Conservation (phyloP, 1,140 invertebrate species). For the Eueides isabella region DNA sequence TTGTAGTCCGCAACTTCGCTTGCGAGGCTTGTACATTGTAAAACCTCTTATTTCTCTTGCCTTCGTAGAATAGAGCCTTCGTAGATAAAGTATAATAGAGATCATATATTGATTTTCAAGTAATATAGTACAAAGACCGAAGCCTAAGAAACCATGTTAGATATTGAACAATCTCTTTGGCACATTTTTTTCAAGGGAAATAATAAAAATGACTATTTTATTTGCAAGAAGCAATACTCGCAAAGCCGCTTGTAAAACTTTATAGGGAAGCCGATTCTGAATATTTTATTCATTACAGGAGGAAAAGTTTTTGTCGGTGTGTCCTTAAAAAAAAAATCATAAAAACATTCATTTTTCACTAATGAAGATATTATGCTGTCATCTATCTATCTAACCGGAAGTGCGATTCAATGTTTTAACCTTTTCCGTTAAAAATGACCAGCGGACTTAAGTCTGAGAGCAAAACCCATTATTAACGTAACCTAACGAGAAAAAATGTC, state of each 20-base stretch:
- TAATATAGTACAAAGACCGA: background rate
- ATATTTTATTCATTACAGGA: conserved; percentile 36
- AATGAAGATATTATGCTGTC: conserved; percentile 60
- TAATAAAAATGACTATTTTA: conserved; percentile 16
- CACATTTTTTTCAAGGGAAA: background rate
- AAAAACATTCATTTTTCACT: conserved; percentile 47
- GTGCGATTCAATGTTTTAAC: conserved; percentile 48
- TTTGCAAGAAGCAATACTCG: conserved; percentile 16
- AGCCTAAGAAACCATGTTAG: background rate
- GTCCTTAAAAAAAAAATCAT: conserved; percentile 38
- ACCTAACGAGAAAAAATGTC: conserved; percentile 48
- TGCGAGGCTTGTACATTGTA: too few relatives aligned
- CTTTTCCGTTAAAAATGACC: conserved; percentile 49
- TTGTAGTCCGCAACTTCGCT: too few relatives aligned
- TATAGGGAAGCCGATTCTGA: conserved; percentile 26
- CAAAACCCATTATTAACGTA: conserved; percentile 58
- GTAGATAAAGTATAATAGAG: background rate
- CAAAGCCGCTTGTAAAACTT: conserved; percentile 23
- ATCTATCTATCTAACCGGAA: conserved; percentile 34
- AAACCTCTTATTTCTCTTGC: too few relatives aligned
- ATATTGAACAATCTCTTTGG: background rate
- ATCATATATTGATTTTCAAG: background rate
- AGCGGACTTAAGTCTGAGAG: conserved; percentile 48
- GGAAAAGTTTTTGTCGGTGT: conserved; percentile 28
- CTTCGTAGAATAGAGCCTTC: background rate